Conservation (phyloP, 2,797 vertebrate species). For the Hemibagrus guttatus region DNA sequence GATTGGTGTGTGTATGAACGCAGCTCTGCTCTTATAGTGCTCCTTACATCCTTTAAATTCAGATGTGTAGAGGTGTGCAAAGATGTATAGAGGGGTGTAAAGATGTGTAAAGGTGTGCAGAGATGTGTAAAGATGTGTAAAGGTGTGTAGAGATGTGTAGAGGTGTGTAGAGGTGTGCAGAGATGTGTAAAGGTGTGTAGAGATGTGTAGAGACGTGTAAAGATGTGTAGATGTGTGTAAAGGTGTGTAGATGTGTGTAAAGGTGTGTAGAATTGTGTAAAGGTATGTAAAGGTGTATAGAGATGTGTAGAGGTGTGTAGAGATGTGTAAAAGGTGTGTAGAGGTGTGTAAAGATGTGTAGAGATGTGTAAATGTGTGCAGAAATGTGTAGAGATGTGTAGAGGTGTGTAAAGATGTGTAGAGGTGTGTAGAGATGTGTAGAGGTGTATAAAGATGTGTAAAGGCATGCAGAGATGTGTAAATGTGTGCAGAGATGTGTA, state of each 20-base stretch:
- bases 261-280: rapidly evolving
- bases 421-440: not conserved
- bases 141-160: not conserved
- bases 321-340: no score
- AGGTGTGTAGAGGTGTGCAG: not conserved
- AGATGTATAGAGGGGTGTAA: not conserved
- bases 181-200: no score
- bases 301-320: not conserved
- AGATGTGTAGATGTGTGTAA: not conserved
- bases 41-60: no score
- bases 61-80: no score
- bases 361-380: not conserved
- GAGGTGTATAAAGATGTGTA: not conserved
- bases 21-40: no score
- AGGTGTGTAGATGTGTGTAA: not conserved
- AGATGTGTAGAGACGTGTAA: not conserved
- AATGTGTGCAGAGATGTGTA: not conserved
- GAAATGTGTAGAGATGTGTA: not conserved
- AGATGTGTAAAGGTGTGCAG: not conserved
- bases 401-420: not conserved
- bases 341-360: not conserved
- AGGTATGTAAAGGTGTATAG: not conserved
- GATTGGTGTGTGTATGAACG: no score
- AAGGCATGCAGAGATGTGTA: not conserved
- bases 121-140: rapidly evolving